Conservation (phyloP, 1,140 invertebrate species). For the Theocolax elegans region DNA sequence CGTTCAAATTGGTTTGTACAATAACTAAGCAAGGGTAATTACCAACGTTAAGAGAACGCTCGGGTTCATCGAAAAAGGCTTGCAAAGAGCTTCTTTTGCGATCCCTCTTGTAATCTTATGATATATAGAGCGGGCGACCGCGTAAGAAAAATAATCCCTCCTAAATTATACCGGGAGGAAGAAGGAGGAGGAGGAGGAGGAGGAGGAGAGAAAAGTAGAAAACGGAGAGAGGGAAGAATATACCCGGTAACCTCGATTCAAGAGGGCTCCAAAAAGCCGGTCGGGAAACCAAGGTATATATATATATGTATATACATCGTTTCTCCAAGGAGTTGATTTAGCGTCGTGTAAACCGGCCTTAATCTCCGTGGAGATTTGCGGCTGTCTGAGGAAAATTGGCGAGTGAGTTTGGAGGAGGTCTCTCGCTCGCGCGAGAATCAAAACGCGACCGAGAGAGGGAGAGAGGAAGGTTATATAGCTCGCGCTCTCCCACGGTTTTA, state of each 20-base stretch:
- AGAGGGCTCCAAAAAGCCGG: too few species aligned
- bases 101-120: background rate
- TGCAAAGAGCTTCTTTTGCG: background rate
- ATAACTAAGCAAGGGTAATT: too few species aligned
- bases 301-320: too few species aligned
- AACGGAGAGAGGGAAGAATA: background rate
- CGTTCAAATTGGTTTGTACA: too few species aligned
- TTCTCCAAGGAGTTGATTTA: constrained; percentile 52
- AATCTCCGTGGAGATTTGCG: constrained; percentile 52
- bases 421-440: background rate
- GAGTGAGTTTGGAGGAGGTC: constrained; percentile 20
- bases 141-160: constrained; percentile 10
- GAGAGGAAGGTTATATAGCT: background rate
- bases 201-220: background rate
- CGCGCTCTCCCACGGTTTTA: background rate
- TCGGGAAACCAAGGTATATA: too few species aligned
- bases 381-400: constrained; percentile 45
- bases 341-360: constrained; percentile 50
- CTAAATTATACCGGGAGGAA: constrained; percentile 10
- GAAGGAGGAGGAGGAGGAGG: background rate
- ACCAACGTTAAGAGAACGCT: too few species aligned
- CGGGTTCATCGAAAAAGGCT: too few species aligned
- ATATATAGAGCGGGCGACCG: background rate
- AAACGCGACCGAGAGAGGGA: background rate
- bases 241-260: constrained; percentile 9